Evolutionary conservation across 2,113 vertebrate genomes (phyloP).

Genomic region (Edolisoma coerulescens): DNA sequence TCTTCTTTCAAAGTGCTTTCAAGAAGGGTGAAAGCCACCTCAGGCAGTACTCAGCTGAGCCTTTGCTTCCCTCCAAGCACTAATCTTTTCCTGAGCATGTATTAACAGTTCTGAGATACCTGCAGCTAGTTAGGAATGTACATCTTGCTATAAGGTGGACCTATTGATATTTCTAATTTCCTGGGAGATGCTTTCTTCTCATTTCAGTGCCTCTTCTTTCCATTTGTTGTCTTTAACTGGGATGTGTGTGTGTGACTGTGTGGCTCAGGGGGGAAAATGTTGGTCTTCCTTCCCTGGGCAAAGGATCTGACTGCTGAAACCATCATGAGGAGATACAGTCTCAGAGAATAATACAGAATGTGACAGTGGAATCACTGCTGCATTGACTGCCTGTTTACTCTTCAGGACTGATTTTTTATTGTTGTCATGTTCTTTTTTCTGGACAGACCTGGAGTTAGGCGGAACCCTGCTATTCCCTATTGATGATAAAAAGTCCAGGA

Average conservation of each 20-base stretch:
- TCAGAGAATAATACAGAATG: background rate
- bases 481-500: constrained; percentile 86
- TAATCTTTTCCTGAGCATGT: background rate
- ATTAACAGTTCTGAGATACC: background rate
- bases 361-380: background rate
- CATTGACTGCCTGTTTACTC: background rate
- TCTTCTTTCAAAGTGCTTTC: background rate
- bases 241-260: background rate
- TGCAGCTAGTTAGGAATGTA: background rate
- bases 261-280: accelerated
- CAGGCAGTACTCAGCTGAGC: background rate
- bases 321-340: background rate
- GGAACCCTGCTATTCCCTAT: constrained; percentile 86
- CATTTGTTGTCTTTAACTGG: background rate
- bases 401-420: background rate
- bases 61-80: background rate
- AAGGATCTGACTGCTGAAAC: background rate
- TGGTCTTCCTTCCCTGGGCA: background rate
- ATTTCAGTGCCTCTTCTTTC: background rate
- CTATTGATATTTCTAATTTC: background rate
- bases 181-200: background rate
- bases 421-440: constrained; percentile 3
- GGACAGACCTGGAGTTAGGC: constrained; percentile 85
- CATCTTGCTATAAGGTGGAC: background rate
- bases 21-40: background rate